Percentiles rank a stretch among this genome's conserved stretches.
These are phyloP conservation scores for Diploscapter pachys DNA, from an alignment of 1,140 invertebrate species.

Conservation along the genomic window DNA sequence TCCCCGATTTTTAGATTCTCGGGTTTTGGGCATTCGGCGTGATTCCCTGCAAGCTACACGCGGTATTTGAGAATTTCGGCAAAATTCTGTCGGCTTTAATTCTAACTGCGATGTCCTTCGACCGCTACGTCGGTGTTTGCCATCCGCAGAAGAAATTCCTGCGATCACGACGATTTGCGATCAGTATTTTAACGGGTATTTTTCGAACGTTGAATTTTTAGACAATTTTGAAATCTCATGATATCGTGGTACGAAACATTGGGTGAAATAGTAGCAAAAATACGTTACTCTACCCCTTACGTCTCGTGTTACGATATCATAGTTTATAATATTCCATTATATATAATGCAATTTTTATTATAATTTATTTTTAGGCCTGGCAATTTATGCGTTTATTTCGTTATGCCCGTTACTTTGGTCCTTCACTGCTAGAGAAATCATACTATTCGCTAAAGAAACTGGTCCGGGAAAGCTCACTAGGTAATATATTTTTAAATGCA, in stretches of 20 bases:
- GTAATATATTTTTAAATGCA: no score
- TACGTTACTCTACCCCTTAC: no score
- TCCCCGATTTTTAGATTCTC: conserved; percentile 45
- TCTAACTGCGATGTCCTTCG: conserved; percentile 56
- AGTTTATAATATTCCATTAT: no score
- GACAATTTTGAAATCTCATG: no score
- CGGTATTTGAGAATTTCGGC: conserved; percentile 57
- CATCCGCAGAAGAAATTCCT: conserved; percentile 47
- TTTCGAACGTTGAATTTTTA: no score
- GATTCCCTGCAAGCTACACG: conserved; percentile 55
- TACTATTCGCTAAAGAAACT: conserved; percentile 59
- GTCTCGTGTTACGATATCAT: no score
- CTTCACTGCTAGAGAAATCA: conserved; percentile 53
- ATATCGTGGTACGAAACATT: no score
- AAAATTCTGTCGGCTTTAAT: conserved; percentile 58
- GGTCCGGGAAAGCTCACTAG: conserved; percentile 27
- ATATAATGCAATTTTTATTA: no score
- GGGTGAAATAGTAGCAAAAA: no score
- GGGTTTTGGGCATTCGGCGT: conserved; percentile 59
- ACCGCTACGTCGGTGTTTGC: conserved; percentile 56
- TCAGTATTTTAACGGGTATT: conserved; percentile 48
- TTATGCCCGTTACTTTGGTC: conserved; percentile 53
- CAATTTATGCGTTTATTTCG: conserved; percentile 52
- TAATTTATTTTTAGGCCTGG: conserved; percentile 37
- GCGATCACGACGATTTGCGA: conserved; percentile 43